Evolutionary conservation across 2,888 invertebrate species (phyloP).

Genomic region (Nemotelus pantherinus): DNA sequence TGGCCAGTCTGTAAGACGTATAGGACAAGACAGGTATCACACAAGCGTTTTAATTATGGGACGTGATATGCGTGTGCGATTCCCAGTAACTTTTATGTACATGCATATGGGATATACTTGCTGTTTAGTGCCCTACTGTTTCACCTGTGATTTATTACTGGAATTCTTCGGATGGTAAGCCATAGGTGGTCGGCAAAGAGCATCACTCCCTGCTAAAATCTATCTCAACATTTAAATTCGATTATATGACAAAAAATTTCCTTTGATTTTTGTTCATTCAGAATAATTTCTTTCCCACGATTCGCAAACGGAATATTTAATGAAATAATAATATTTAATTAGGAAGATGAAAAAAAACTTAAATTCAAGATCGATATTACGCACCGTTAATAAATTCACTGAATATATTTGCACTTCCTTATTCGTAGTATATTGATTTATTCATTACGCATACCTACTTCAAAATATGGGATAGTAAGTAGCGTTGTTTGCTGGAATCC

Average conservation of each 20-base stretch:
- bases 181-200: no score
- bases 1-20: neutral
- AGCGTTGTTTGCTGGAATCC: no score
- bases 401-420: no score
- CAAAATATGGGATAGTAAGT: no score
- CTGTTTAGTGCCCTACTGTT: constrained; percentile 8
- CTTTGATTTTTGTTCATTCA: no score
- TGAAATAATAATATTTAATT: constrained; percentile 14
- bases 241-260: no score
- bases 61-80: constrained; percentile 31
- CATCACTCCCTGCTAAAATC: no score
- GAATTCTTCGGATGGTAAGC: neutral
- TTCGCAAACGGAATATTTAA: neutral
- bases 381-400: no score
- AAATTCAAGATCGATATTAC: no score
- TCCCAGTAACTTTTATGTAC: neutral
- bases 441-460: no score
- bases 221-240: no score
- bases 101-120: neutral
- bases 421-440: no score
- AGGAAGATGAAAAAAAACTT: neutral
- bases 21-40: constrained; percentile 35
- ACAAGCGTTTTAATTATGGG: constrained; percentile 39
- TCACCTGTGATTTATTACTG: constrained; percentile 10
- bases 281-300: neutral